Percentiles rank a stretch among this genome's conserved stretches.
phyloP scores from a whole-genome alignment of 2,888 invertebrate species.

The Agelastica alni region DNA sequence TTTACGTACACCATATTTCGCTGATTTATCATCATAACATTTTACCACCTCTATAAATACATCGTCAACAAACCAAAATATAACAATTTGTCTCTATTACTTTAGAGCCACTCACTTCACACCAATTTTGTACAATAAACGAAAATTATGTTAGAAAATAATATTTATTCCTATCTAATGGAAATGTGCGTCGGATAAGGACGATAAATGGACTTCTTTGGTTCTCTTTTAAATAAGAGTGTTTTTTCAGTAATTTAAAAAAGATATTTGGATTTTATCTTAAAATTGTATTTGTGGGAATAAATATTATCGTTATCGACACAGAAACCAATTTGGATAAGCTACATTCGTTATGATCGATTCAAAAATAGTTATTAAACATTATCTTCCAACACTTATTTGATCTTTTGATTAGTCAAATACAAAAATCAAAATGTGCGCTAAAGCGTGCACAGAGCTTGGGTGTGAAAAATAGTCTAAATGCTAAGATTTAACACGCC shows the following conservation, averaged over 20 bases:
- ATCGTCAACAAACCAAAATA: slow-evolving; percentile 47
- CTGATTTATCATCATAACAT: slow-evolving; percentile 46
- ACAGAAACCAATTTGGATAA: too few species aligned
- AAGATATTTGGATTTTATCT: too few species aligned
- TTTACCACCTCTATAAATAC: slow-evolving; percentile 44
- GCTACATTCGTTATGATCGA: too few species aligned
- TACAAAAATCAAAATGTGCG: slow-evolving; percentile 37
- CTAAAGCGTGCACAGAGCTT: slow-evolving; percentile 49
- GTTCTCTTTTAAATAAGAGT: too few species aligned
- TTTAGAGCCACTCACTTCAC: slow-evolving; percentile 41
- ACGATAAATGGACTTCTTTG: too few species aligned
- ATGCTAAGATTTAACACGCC: slow-evolving; percentile 31
- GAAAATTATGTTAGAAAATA: slow-evolving; percentile 17
- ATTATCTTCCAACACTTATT: slow-evolving; percentile 14
- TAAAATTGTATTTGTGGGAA: too few species aligned
- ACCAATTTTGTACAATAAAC: slow-evolving; percentile 37
- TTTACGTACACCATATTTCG: slow-evolving; percentile 52
- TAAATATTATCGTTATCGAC: too few species aligned
- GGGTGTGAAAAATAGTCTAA: slow-evolving; percentile 41
- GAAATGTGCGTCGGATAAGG: too few species aligned
- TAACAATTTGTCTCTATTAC: slow-evolving; percentile 51
- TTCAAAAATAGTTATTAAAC: too few species aligned
- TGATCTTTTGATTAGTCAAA: slow-evolving; percentile 10
- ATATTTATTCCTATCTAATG: too few species aligned
- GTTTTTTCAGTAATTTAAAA: too few species aligned